A percentile compares a stretch with the other conserved stretches of the same genome.
These are phyloP conservation scores for Sorex maritimensis DNA, from an alignment of 2,797 vertebrate species.

Conservation along the genomic window DNA sequence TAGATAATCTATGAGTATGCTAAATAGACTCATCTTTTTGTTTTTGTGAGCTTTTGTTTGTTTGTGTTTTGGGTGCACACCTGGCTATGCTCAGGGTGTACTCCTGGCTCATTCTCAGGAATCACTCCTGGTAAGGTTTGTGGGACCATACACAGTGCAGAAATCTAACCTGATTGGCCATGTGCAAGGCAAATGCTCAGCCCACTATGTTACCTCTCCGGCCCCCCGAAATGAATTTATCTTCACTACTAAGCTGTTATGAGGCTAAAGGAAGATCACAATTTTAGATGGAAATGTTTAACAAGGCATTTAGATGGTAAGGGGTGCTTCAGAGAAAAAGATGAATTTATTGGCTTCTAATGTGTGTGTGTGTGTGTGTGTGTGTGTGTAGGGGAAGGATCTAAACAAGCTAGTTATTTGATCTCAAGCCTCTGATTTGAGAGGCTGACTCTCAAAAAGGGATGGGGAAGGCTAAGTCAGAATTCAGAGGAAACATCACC, in stretches of 20 bases:
- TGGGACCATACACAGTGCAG: no score
- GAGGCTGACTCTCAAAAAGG: neutral
- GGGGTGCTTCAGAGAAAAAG: slow-evolving; percentile 36
- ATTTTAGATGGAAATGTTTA: neutral
- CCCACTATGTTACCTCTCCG: no score
- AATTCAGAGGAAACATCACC: neutral
- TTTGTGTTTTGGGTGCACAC: no score
- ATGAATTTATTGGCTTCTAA: slow-evolving; percentile 25
- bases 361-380: neutral
- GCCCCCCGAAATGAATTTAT: slow-evolving; percentile 70
- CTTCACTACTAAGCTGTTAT: slow-evolving; percentile 47
- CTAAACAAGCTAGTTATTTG: slow-evolving; percentile 64
- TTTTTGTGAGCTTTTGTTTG: no score
- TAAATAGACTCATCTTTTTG: no score
- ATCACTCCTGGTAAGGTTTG: no score
- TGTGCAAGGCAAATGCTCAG: no score
- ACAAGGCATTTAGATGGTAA: slow-evolving; percentile 36
- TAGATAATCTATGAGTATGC: neutral
- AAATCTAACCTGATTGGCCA: no score
- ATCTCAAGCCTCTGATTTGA: slow-evolving; percentile 64
- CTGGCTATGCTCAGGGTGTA: no score
- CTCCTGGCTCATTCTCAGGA: no score
- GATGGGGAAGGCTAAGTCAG: slow-evolving; percentile 25
- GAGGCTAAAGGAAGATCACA: slow-evolving; percentile 60
- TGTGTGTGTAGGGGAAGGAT: neutral